Base-by-base conservation (phyloP, 1,140 invertebrate species). In the Calliopsis andreniformis region DNA sequence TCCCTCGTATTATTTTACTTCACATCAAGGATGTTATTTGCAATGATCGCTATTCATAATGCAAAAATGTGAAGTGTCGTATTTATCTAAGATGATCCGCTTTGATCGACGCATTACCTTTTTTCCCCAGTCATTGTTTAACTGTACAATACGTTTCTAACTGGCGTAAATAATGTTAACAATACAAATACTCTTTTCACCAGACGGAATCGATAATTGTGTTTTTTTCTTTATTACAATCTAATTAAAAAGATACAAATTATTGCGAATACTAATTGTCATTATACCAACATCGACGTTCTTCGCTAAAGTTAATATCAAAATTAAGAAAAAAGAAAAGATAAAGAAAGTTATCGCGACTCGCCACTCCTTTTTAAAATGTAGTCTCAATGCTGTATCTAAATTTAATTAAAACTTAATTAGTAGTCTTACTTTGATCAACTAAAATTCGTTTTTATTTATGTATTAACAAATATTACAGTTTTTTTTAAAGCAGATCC, bases 11-110 rank as follows among this genome's bases (percentile, higher is more conserved):
- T 30, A 5, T 8, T 49, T 56, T 8, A 45, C 35, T 10, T 66
- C 45, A 47, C 39, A 47, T 25, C 7, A 20, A 30, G 80, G 32
- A n/a, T 51, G 53, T 69, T 69, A 77, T 47, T 61, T 69, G 59
- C 59, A 71, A 77, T 77, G 45, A 78, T 75, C 23, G 42, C 63
- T 80, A 84, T 83, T 56, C 78, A 80, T 73, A 84, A 80, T 84
- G 78, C 64, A 84, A 84, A 80, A 78, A 80, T 84, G 82, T 84
- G 80, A 83, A 76, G 42, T n/a, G n/a, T n/a, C n/a, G n/a, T 73
- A 77, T 77, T 35, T 61, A 42, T 53, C 56, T 58, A 77, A 72
- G 80, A 53, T 70, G 61, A 71, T 35, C 35, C 53, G 45, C 35
- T 30, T 76, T 75, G 66, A 67, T 83, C 66, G 63, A 69, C 59